Evolutionary conservation across 1,140 invertebrate species (phyloP).

Genomic region (Physella acuta): DNA sequence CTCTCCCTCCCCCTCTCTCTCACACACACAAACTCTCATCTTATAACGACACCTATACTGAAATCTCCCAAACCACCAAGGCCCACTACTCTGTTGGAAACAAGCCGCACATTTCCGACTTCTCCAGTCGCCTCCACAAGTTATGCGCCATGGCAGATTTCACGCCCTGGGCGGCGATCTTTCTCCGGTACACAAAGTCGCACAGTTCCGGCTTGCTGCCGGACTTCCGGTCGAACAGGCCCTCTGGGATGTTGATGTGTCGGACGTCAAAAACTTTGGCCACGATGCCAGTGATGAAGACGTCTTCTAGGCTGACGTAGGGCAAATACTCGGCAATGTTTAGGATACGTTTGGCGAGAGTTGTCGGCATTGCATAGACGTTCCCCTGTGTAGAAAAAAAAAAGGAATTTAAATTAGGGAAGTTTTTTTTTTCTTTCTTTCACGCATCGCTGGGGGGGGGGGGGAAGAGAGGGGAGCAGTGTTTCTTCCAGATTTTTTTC

Average conservation of each 20-base stretch:
- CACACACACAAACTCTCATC: too few species aligned
- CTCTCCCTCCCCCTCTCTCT: too few species aligned
- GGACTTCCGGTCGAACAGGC: slow-evolving; percentile 9
- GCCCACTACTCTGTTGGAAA: neutral
- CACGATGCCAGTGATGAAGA: slow-evolving; percentile 60
- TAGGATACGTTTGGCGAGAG: slow-evolving; percentile 36
- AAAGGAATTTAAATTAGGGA: neutral
- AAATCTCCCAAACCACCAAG: too few species aligned
- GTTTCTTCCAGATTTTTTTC: too few species aligned
- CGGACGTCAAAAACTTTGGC: slow-evolving; percentile 39
- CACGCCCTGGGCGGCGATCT: slow-evolving; percentile 20
- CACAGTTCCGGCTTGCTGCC: slow-evolving; percentile 18
- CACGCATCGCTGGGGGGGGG: too few species aligned
- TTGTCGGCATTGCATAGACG: slow-evolving; percentile 45
- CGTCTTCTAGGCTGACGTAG: slow-evolving; percentile 58
- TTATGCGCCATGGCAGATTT: neutral
- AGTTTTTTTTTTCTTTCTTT: too few species aligned
- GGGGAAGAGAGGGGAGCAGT: too few species aligned
- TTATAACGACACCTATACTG: too few species aligned
- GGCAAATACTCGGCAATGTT: slow-evolving; percentile 44
- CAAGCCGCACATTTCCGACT: slow-evolving; percentile 24
- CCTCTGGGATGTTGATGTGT: slow-evolving; percentile 29
- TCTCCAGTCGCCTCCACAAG: slow-evolving; percentile 20
- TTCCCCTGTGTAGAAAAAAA: slow-evolving; percentile 31
- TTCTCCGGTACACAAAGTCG: slow-evolving; percentile 20